These are phyloP conservation scores for Microtus montanus DNA, from an alignment of 2,113 vertebrate species.

Conservation along the genomic window DNA sequence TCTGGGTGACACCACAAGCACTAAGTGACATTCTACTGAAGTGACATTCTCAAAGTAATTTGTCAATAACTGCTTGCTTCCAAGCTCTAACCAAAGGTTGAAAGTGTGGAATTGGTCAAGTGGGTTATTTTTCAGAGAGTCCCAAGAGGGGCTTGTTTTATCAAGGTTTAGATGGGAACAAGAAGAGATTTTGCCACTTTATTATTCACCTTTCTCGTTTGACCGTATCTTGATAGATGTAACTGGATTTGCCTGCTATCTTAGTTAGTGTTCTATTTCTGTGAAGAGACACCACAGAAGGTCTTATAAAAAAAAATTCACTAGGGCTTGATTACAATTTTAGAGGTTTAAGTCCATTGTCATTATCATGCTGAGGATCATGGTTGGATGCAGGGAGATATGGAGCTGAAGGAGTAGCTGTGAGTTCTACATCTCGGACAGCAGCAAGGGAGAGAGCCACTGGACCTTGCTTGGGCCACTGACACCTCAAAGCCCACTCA, in stretches of 20 bases:
- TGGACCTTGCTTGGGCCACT: background rate
- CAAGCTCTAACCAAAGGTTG: background rate
- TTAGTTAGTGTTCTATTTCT: background rate
- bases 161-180: conserved; percentile 5
- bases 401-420: background rate
- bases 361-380: background rate
- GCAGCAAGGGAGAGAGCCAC: background rate
- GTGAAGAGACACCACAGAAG: background rate
- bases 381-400: background rate
- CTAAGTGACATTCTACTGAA: background rate
- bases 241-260: background rate
- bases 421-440: background rate
- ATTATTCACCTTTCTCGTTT: background rate
- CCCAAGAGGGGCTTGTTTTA: background rate
- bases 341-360: background rate
- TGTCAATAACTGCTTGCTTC: background rate
- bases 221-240: background rate
- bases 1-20: background rate
- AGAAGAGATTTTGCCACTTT: background rate
- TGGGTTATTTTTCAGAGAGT: background rate
- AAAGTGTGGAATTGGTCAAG: background rate
- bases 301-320: too few species aligned
- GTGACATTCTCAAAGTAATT: background rate
- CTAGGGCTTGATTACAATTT: background rate
- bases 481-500: background rate